Evolutionary conservation across 2,113 vertebrate species (phyloP), one percentile per base, ranked within the genome.

Genomic region (Asarcornis scutulata): DNA sequence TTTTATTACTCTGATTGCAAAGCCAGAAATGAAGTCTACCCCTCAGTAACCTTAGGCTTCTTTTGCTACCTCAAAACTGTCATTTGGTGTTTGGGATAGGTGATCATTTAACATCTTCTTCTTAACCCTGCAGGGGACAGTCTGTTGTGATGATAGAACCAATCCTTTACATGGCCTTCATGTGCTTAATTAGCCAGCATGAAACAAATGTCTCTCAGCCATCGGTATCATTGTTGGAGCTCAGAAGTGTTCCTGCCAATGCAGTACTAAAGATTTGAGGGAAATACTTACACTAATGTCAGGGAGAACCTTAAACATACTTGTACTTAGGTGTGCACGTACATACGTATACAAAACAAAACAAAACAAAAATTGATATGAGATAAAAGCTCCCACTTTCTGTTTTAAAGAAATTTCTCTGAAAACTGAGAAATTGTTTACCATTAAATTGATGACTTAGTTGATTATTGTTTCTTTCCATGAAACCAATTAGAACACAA

Each of bases 101-200:
- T 96, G 94, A 93, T 89, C 5, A 4, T 94, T 96, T 95, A 95
- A 83, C 0, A 2, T 55, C 34, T 3, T 83, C 71, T 87, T 85
- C 89, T 93, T 95, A 93, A 88, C 64, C 94, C 92, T 94, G 79
- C 79, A 94, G 94, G 91, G 94, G 85, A 96, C 85, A 85, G 59
- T 56, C 17, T 89, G 59, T 80, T 93, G 75, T 74, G 75, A 75
- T 96, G 94, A 83, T 74, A 95, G 75, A 89, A 91, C 79, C 79
- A 83, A 93, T 89, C 46, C 40, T 95, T 94, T 88, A 77, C 3
- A 0, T 89, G 87, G 94, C 67, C 82, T 94, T 96, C 89, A 71
- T 44, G 74, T 0, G 55, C 82, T 91, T 91, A 95, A 96, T 94
- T 96, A 93, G 75, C 68, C 46, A 46, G 36, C 48, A 48, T 1